Evolutionary conservation across 30 jellyfish, hydroid and myxozoan species (phyloP).

Genomic region (Cassiopea xamachana): DNA sequence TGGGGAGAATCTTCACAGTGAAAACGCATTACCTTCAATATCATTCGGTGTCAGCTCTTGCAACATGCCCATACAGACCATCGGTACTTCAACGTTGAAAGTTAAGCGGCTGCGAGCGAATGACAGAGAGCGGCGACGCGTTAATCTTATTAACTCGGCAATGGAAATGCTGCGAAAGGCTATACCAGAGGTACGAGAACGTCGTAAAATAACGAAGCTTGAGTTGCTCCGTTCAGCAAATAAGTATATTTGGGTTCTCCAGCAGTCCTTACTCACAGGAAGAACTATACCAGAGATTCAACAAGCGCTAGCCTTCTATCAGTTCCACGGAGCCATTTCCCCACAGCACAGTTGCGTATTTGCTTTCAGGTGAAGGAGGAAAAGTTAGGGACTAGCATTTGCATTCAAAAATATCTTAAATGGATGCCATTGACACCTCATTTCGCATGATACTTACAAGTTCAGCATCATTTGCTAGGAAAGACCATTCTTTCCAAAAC

Average conservation of each 20-base stretch:
- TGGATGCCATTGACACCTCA: too few relatives aligned
- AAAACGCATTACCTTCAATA: background rate
- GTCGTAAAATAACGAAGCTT: slow-evolving; percentile 84
- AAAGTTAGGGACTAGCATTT: too few relatives aligned
- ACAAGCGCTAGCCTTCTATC: slow-evolving; percentile 25
- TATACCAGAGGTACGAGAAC: slow-evolving; percentile 84
- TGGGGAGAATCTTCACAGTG: background rate
- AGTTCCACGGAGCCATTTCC: slow-evolving; percentile 33
- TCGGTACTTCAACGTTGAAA: slow-evolving; percentile 56
- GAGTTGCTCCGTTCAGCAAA: slow-evolving; percentile 91
- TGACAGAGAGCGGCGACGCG: slow-evolving; percentile 96
- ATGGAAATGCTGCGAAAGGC: slow-evolving; percentile 86
- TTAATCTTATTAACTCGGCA: slow-evolving; percentile 90
- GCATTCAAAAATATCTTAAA: too few relatives aligned
- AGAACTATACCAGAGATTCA: slow-evolving; percentile 66
- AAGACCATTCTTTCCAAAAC: too few relatives aligned
- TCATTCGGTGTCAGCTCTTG: background rate
- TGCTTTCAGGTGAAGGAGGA: slow-evolving; percentile 2
- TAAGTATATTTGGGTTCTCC: slow-evolving; percentile 84
- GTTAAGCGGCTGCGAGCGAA: slow-evolving; percentile 90
- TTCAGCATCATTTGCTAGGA: too few relatives aligned
- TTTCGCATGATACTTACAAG: too few relatives aligned
- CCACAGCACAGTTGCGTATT: background rate
- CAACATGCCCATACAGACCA: slow-evolving; percentile 40
- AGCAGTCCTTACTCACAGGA: slow-evolving; percentile 80